Evolutionary conservation across 2,888 invertebrate genomes (phyloP), one percentile per base, ranked within the genome.

Genomic region (Sepioteuthis lessoniana): DNA sequence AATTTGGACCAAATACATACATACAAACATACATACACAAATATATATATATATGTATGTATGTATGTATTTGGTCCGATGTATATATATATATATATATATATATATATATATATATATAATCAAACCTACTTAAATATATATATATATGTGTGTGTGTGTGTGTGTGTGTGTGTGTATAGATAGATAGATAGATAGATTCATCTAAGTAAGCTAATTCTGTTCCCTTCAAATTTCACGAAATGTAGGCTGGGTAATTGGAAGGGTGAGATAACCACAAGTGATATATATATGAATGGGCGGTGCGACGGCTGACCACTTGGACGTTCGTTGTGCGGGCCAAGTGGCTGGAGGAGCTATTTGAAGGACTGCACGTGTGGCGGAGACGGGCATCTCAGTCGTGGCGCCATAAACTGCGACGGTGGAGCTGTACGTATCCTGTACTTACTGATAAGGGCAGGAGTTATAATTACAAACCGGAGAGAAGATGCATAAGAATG

Each of bases 301-400:
- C 76, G 76, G 76, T n/a, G 76, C n/a, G 76, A n/a, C 76, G 76
- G 16, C n/a, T 76, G 76, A n/a, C 76, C 76, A 76, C 76, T 76
- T n/a, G 76, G 76, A 76, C 76, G 76, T 76, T 60, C 31, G 60
- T 76, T 76, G 16, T n/a, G 76, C 13, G 76, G 76, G 76, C 76
- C 76, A 76, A 76, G 76, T 76, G 76, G 76, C n/a, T 35, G 76
- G 10, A 76, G 76, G 76, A 76, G 76, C 13, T n/a, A 16, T 76
- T 35, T 76, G n/a, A 76, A 76, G 76, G 76, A 76, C 76, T 76
- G 76, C 76, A 76, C 76, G 76, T 76, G 76, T 76, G 76, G n/a
- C 76, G 76, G 76, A 76, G 76, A 76, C 76, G 76, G 76, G n/a
- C 76, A 76, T 76, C 35, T 76, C 35, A 76, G 16, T 35, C 10